phyloP scores from a whole-genome alignment of 2,113 vertebrate genomes.

The Cinclus cinclus region DNA sequence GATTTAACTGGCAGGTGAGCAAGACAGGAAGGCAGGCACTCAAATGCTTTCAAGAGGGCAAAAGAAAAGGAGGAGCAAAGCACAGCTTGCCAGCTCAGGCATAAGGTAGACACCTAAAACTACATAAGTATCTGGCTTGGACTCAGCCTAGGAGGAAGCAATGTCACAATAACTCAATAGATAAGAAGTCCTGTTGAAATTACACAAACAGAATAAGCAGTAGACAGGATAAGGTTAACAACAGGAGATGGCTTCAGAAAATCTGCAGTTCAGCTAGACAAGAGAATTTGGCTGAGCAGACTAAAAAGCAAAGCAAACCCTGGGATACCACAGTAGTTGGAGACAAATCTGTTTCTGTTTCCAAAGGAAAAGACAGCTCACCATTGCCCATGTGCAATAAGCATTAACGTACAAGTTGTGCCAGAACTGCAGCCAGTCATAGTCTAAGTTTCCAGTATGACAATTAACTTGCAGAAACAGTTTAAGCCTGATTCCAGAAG shows the following conservation, averaged over 20 bases:
- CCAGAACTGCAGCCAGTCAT: neutral
- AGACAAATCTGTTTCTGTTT: neutral
- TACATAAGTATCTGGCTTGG: neutral
- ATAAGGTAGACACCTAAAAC: neutral
- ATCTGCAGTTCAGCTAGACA: neutral
- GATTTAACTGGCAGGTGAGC: neutral
- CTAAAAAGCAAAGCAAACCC: neutral
- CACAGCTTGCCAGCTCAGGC: neutral
- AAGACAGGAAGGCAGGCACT: neutral
- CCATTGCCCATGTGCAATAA: neutral
- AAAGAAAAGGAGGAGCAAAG: neutral
- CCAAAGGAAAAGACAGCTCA: slow-evolving; percentile 10
- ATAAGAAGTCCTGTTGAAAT: neutral
- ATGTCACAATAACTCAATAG: neutral
- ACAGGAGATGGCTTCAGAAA: neutral
- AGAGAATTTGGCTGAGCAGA: neutral
- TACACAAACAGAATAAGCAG: neutral
- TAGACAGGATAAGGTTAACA: neutral
- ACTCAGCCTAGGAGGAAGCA: neutral
- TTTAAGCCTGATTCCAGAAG: neutral
- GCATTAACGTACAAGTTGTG: neutral
- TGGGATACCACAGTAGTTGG: neutral
- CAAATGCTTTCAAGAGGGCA: neutral
- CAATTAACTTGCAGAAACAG: neutral
- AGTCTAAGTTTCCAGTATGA: neutral